Percentiles rank a stretch among this genome's conserved stretches.
phyloP scores from a whole-genome alignment of 1,140 invertebrate genomes.

The Mesaphorura yosii region DNA sequence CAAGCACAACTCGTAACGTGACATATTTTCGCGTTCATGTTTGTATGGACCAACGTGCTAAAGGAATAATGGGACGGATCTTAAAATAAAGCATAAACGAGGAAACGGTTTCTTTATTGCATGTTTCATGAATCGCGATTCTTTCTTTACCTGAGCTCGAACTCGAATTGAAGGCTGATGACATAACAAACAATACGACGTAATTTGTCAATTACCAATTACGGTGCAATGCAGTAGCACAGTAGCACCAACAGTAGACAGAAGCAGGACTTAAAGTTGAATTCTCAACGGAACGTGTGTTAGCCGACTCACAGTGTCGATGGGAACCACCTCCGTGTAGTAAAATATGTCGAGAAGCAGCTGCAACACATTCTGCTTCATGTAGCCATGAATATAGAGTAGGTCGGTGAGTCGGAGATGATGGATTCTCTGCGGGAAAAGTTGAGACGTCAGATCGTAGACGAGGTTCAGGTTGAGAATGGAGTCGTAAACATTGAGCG shows the following conservation, averaged over 20 bases:
- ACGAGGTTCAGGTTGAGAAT: slow-evolving; percentile 23
- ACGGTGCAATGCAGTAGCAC: no score
- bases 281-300: slow-evolving; percentile 18
- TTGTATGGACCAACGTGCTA: no score
- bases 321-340: slow-evolving; percentile 23
- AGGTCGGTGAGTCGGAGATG: slow-evolving; percentile 29
- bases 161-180: no score
- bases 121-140: no score
- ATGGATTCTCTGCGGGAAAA: slow-evolving; percentile 27
- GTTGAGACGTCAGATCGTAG: slow-evolving; percentile 21
- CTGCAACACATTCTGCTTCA: slow-evolving; percentile 28
- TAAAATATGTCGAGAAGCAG: neutral
- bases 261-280: neutral
- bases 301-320: slow-evolving; percentile 24
- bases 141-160: no score
- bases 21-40: no score
- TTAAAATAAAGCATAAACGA: no score
- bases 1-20: no score
- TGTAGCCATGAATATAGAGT: slow-evolving; percentile 29
- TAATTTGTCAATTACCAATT: no score
- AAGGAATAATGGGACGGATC: no score
- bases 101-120: no score
- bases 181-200: no score
- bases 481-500: slow-evolving; percentile 25
- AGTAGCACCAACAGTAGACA: neutral